phyloP scores from a whole-genome alignment of 2,888 invertebrate genomes.

The Heteromurus nitidus region DNA sequence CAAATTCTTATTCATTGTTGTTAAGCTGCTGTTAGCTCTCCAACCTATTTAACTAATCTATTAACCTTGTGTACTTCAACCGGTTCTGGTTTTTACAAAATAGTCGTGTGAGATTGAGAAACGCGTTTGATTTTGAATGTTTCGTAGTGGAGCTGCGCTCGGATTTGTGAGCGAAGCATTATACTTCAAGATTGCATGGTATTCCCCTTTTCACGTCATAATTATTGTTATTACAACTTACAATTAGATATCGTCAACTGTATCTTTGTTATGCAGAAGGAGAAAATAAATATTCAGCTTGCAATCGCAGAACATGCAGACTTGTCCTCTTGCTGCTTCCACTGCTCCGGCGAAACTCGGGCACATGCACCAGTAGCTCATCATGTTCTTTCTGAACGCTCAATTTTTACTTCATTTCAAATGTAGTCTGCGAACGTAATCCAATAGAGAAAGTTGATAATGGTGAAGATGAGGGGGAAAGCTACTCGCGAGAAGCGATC shows the following conservation, averaged over 20 bases:
- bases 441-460: conserved; percentile 84
- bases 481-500: conserved; percentile 83
- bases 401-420: conserved; percentile 38
- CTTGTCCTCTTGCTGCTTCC: neutral
- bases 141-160: neutral
- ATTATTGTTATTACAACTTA: neutral
- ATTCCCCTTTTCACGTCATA: neutral
- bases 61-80: too few relatives aligned
- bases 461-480: conserved; percentile 83
- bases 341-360: neutral
- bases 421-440: conserved; percentile 83
- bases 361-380: neutral
- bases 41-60: too few relatives aligned
- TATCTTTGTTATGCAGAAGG: conserved; percentile 1
- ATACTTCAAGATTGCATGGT: neutral
- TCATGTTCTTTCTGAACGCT: neutral
- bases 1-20: neutral
- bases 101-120: neutral
- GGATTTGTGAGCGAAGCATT: neutral
- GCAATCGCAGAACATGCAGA: neutral
- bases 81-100: neutral
- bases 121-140: neutral
- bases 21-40: too few relatives aligned
- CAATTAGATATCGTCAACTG: too few relatives aligned
- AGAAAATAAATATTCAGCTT: neutral